A percentile compares a stretch with the other conserved stretches of the same genome.
These are phyloP conservation scores for Phyllotreta striolata DNA, from an alignment of 2,888 invertebrate genomes.

Conservation along the genomic window DNA sequence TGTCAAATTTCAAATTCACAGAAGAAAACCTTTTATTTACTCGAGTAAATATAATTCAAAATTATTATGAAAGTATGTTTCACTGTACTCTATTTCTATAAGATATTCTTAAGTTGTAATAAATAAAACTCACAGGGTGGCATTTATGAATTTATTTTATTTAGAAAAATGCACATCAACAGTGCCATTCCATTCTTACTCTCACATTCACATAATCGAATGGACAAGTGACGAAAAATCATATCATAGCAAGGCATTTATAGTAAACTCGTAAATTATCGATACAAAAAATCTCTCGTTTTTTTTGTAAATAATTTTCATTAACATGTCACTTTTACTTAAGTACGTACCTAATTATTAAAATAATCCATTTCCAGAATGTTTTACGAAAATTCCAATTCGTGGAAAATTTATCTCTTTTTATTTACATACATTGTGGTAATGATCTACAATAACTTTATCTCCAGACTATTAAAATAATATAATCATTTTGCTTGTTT, in stretches of 20 bases:
- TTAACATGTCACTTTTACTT: slow-evolving; percentile 30
- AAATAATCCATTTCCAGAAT: slow-evolving; percentile 5
- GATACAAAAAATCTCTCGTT: slow-evolving; percentile 33
- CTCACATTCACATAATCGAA: slow-evolving; percentile 48
- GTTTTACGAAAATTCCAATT: background rate
- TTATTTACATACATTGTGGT: too few relatives aligned
- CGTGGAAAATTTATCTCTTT: too few relatives aligned
- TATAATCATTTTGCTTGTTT: too few relatives aligned
- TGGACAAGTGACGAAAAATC: slow-evolving; percentile 43
- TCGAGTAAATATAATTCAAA: too few relatives aligned
- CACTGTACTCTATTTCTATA: too few relatives aligned
- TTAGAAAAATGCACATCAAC: slow-evolving; percentile 51
- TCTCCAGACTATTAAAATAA: too few relatives aligned
- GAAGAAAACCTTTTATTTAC: too few relatives aligned
- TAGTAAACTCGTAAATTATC: slow-evolving; percentile 43
- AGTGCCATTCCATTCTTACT: slow-evolving; percentile 48
- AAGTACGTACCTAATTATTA: background rate
- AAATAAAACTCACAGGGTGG: background rate
- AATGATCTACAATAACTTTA: too few relatives aligned
- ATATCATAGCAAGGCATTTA: slow-evolving; percentile 51
- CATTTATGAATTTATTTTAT: slow-evolving; percentile 45
- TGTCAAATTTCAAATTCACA: too few relatives aligned
- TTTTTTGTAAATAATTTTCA: slow-evolving; percentile 35
- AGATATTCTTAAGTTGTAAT: too few relatives aligned
- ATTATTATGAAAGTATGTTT: too few relatives aligned